phyloP scores from a whole-genome alignment of 2,113 vertebrate genomes.

The Beaufortia kweichowensis region DNA sequence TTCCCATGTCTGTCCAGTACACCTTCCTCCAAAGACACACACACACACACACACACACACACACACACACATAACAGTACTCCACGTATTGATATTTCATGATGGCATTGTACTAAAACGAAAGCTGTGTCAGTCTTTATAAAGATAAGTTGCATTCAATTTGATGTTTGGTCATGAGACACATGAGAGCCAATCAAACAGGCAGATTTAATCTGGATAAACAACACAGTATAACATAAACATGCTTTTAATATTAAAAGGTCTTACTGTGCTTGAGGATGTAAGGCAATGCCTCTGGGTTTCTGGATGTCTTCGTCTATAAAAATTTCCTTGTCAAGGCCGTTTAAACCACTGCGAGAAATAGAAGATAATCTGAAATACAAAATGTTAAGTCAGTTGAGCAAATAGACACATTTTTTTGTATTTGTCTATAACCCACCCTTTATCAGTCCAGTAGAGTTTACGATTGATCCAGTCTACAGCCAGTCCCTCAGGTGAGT shows the following conservation, averaged over 20 bases:
- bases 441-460: conserved; percentile 90
- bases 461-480: conserved; percentile 87
- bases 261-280: conserved; percentile 85
- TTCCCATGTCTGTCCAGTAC: conserved; percentile 89
- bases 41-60: conserved; percentile 63
- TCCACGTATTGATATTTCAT: background rate
- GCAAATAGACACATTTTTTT: background rate
- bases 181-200: too few species aligned
- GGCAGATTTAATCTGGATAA: too few species aligned
- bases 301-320: conserved; percentile 74
- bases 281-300: conserved; percentile 84
- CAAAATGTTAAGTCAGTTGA: background rate
- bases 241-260: background rate
- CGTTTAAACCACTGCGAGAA: conserved; percentile 78
- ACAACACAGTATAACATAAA: too few species aligned
- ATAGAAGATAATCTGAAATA: conserved; percentile 79
- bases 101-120: too few species aligned
- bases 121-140: too few species aligned
- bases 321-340: conserved; percentile 75
- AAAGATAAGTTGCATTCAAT: too few species aligned
- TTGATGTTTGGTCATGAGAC: too few species aligned
- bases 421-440: conserved; percentile 66
- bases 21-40: conserved; percentile 83
- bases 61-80: background rate
- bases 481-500: conserved; percentile 79